Evolutionary conservation across 2,113 vertebrate species (phyloP), one percentile per base, ranked within the genome.

Genomic region (Myiozetetes cayanensis): DNA sequence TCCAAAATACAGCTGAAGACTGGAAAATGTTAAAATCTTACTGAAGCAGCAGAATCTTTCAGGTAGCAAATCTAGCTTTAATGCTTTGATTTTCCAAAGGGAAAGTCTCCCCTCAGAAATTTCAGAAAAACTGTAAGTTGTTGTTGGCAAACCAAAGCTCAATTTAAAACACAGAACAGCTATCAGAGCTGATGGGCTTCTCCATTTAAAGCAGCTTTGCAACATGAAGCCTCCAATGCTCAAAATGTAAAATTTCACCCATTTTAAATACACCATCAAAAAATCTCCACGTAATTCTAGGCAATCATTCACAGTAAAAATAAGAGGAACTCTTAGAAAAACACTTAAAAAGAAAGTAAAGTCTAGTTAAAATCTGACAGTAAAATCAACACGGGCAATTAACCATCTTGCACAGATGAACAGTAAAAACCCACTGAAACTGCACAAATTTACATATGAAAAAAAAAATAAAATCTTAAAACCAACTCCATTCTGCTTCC

Each of bases 291-390:
- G 28, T 75, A 78, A 89, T 50, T 50, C 73, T 79, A 78, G 86
- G 82, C n/a, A 80, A 75, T 59, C 61, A 53, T 95, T 96, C 93
- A 96, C 95, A 97, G 93, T 89, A 89, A 85, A 96, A 96, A 31
- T 52, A 90, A 95, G 59, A 91, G 63, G 35, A 89, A 41, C 80
- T 75, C 86, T 97, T 90, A 82, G 56, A 94, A 96, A 96, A 96
- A 77, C 82, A 88, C 58, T 91, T 91, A 15, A 56, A 93, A 95
- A 94, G 39, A 67, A 96, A 93, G 82, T 28, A 90, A 93, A 93
- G 46, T 47, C 82, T 87, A 79, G 53, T 86, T 94, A 93, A 96
- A 96, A 91, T 65, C 59, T 52, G 79, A 87, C 83, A 81, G 85
- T 79, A 88, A 88, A 91, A 91, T 14, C 56, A 86, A 91, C 61